Conservation (phyloP, 2,888 invertebrate genomes). For the Phalangium opilio region DNA sequence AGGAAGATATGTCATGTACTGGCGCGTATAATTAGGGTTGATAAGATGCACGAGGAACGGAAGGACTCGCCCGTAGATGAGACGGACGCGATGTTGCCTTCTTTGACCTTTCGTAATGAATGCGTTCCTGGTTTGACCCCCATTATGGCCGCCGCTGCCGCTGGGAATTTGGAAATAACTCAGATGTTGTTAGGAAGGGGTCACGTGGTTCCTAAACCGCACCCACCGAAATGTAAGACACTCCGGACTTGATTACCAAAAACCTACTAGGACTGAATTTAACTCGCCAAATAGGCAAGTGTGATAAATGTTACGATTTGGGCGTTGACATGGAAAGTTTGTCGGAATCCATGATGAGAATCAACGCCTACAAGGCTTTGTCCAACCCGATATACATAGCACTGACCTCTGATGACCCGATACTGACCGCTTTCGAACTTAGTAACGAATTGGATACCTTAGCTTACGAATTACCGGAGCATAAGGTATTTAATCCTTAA, state of each 20-base stretch:
- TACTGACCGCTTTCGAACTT: conserved; percentile 48
- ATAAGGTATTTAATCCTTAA: conserved; percentile 13
- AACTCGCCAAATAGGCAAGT: conserved; percentile 2
- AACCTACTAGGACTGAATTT: too few species aligned
- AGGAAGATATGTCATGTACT: too few species aligned
- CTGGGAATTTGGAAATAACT: conserved; percentile 53
- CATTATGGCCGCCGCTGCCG: conserved; percentile 50
- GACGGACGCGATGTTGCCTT: too few species aligned
- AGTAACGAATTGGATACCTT: conserved; percentile 43
- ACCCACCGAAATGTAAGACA: conserved; percentile 39
- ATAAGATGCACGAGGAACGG: conserved; percentile 4
- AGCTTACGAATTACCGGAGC: conserved; percentile 42
- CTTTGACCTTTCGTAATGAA: too few species aligned
- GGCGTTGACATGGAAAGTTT: conserved; percentile 10
- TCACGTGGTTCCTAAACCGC: conserved; percentile 47
- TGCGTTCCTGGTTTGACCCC: conserved; percentile 48
- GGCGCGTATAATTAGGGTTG: conserved; percentile 9
- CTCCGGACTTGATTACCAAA: too few species aligned
- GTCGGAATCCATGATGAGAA: conserved; percentile 37
- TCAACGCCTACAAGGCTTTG: conserved; percentile 49
- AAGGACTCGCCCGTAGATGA: conserved; percentile 1
- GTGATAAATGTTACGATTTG: not conserved
- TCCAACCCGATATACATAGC: conserved; percentile 54
- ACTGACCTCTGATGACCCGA: conserved; percentile 48
- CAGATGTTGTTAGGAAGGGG: conserved; percentile 48